phyloP scores from a whole-genome alignment of 2,797 vertebrate genomes.

The Podarcis lilfordi region DNA sequence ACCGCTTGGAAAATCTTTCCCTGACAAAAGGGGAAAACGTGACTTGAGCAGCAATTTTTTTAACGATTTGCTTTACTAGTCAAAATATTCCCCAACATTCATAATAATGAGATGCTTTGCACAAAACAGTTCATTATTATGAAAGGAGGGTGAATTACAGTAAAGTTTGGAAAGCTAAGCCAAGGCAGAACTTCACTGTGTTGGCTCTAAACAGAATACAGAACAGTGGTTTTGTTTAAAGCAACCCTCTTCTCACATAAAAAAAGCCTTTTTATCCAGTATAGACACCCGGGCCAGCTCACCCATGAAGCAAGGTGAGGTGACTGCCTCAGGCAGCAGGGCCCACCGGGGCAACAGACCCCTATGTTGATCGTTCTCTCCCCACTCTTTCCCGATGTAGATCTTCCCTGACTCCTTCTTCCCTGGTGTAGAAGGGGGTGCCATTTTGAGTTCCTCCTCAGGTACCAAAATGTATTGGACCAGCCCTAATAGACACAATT shows the following conservation, averaged over 20 bases:
- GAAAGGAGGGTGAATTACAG: conserved; percentile 70
- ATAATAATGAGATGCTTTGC: conserved; percentile 79
- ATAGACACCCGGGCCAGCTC: conserved; percentile 28
- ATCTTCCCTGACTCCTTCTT: too few species aligned
- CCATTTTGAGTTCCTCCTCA: too few species aligned
- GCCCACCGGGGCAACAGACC: too few species aligned
- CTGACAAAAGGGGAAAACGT: conserved; percentile 64
- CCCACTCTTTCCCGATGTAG: too few species aligned
- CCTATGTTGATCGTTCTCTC: too few species aligned
- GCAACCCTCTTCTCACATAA: conserved; percentile 51
- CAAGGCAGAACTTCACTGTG: conserved; percentile 66
- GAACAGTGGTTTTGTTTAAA: conserved; percentile 69
- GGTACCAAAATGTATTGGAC: too few species aligned
- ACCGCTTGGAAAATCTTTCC: conserved; percentile 71
- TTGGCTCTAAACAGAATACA: conserved; percentile 67
- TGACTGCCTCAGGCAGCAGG: too few species aligned
- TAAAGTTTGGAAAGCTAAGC: conserved; percentile 69
- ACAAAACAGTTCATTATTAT: conserved; percentile 75
- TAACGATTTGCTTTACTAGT: conserved; percentile 77
- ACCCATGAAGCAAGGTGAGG: too few species aligned
- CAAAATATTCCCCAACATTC: conserved; percentile 75
- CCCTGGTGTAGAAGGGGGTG: too few species aligned
- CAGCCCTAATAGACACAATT: too few species aligned
- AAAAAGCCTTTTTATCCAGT: background rate
- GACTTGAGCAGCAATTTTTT: conserved; percentile 65